A percentile compares a stretch with the other conserved stretches of the same genome.
These are phyloP conservation scores for Apostichopus californicus DNA, from an alignment of 35 echinoderm and acorn worm genomes.

Conservation along the genomic window DNA sequence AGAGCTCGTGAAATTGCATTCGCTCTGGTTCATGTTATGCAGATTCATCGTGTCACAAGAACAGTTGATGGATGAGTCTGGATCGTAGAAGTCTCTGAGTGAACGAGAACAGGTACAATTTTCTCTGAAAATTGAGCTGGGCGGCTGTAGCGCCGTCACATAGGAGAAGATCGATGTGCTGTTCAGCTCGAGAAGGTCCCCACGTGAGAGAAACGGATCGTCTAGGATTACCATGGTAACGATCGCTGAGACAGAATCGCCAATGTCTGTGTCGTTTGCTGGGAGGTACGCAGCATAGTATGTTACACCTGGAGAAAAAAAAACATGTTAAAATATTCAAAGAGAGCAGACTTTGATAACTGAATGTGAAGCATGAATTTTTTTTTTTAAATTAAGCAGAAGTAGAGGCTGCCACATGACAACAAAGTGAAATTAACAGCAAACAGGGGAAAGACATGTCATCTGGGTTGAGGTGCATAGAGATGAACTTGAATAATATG, in stretches of 20 bases:
- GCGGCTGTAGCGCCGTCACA: constrained; percentile 27
- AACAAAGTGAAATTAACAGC: too few species aligned
- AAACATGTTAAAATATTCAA: neutral
- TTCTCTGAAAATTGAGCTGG: constrained; percentile 57
- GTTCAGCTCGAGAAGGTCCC: constrained; percentile 51
- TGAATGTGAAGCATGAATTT: neutral
- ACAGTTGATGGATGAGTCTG: constrained; percentile 29
- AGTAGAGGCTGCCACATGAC: too few species aligned
- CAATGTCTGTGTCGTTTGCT: constrained; percentile 45
- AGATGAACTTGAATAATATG: too few species aligned
- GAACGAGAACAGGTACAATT: constrained; percentile 73
- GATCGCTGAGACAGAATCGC: constrained; percentile 52
- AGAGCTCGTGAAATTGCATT: constrained; percentile 72
- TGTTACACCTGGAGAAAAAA: constrained; percentile 53
- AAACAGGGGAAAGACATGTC: too few species aligned
- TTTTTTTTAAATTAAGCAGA: too few species aligned
- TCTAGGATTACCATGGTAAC: constrained; percentile 79
- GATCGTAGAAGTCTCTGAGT: constrained; percentile 24
- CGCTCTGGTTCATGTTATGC: constrained; percentile 2
- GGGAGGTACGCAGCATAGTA: constrained; percentile 63
- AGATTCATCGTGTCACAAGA: constrained; percentile 54
- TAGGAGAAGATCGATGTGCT: constrained; percentile 71
- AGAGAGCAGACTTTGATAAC: neutral
- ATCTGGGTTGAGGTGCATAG: too few species aligned
- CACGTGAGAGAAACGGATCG: constrained; percentile 51